phyloP scores from a whole-genome alignment of 30 jellyfish, hydroid and myxozoan species.

The Turritopsis rubra region DNA sequence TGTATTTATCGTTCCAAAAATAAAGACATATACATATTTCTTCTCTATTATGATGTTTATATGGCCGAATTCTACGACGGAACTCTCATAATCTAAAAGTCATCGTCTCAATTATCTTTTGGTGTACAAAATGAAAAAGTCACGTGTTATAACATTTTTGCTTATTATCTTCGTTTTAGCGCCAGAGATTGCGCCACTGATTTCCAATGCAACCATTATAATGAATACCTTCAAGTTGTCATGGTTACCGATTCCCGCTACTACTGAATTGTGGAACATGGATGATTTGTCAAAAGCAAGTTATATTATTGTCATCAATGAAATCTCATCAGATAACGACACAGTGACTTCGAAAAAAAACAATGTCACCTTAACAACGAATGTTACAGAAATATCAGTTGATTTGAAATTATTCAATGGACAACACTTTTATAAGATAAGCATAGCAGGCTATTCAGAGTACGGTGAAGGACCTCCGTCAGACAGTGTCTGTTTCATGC shows the following conservation, averaged over 20 bases:
- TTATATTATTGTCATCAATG: background rate
- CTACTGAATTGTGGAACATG: conserved; percentile 6
- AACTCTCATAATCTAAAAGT: too few species aligned
- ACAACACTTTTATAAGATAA: background rate
- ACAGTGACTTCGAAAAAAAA: background rate
- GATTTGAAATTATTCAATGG: background rate
- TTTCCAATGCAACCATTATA: background rate
- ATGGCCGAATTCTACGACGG: too few species aligned
- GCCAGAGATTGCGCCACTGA: conserved; percentile 2
- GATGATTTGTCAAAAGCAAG: conserved; percentile 1
- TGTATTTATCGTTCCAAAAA: too few species aligned
- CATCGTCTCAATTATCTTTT: too few species aligned
- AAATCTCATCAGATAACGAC: background rate
- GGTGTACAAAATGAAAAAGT: too few species aligned
- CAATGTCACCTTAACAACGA: too few species aligned
- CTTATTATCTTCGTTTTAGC: conserved; percentile 1
- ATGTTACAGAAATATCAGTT: background rate
- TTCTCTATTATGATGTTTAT: too few species aligned
- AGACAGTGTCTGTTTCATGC: background rate
- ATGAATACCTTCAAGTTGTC: background rate
- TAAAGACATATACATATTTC: too few species aligned
- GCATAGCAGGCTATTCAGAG: background rate
- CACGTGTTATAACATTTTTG: too few species aligned
- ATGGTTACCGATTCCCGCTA: background rate
- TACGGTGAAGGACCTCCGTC: background rate